A percentile compares a stretch with the other conserved stretches of the same genome.
Conservation (phyloP, 2,113 vertebrate species). For the Paramisgurnus dabryanus region DNA sequence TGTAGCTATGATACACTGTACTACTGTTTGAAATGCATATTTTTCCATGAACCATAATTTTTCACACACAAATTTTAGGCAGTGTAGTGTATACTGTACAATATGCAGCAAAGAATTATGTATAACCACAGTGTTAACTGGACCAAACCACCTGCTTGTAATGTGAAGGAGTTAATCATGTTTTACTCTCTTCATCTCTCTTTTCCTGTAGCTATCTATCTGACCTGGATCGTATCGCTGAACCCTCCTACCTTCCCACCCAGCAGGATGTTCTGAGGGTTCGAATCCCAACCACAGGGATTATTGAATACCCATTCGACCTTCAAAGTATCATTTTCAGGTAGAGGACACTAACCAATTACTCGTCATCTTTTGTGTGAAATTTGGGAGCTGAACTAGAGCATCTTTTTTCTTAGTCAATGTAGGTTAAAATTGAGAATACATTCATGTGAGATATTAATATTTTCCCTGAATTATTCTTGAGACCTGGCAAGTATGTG, state of each 20-base stretch:
- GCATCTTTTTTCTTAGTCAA: background rate
- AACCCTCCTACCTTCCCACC: conserved; percentile 91
- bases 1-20: no score
- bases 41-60: no score
- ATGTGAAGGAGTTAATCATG: conserved; percentile 64
- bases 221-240: conserved; percentile 94
- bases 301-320: conserved; percentile 99
- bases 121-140: no score
- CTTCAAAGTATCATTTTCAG: conserved; percentile 99
- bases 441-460: conserved; percentile 2
- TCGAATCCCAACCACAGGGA: conserved; percentile 95
- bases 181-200: conserved; percentile 58
- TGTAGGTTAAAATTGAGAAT: conserved; percentile 16
- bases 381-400: background rate
- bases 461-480: background rate
- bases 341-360: conserved; percentile 70
- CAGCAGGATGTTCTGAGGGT: conserved; percentile 98
- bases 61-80: no score
- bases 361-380: conserved; percentile 30
- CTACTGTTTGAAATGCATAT: no score
- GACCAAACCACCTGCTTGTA: background rate
- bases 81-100: no score
- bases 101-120: no score
- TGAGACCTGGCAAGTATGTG: conserved; percentile 8
- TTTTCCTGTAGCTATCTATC: conserved; percentile 86